Conservation (phyloP, 30 jellyfish, hydroid and myxozoan genomes). For the Mastigias papua region DNA sequence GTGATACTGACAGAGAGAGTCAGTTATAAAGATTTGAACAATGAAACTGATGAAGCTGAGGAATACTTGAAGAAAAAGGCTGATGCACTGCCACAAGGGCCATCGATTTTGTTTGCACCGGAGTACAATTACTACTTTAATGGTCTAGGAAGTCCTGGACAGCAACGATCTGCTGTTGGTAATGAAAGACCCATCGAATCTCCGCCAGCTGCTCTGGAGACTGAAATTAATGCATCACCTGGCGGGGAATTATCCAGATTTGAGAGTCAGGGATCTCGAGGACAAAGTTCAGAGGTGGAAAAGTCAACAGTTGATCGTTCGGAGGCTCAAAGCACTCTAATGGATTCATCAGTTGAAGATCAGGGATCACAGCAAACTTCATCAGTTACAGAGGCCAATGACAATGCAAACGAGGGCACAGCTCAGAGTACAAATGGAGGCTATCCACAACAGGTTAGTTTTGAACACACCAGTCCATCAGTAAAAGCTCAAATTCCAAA, state of each 20-base stretch:
- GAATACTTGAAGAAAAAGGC: neutral
- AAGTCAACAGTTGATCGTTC: neutral
- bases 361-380: neutral
- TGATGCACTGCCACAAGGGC: neutral
- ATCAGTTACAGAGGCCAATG: neutral
- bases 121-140: neutral
- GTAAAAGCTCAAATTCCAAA: neutral
- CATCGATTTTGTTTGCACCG: conserved; percentile 16
- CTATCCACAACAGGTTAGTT: neutral
- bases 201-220: neutral
- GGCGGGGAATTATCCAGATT: neutral
- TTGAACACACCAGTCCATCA: neutral
- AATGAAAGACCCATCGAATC: neutral
- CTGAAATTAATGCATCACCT: neutral
- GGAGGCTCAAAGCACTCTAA: neutral
- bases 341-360: neutral
- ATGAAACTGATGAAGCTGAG: conserved; percentile 20
- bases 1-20: conserved; percentile 69
- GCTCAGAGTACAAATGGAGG: neutral
- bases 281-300: conserved; percentile 1
- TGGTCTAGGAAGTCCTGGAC: neutral
- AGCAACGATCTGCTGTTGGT: neutral
- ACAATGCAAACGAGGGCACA: neutral
- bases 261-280: conserved; percentile 9
- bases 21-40: conserved; percentile 37